These are phyloP conservation scores for Chaetura pelagica DNA, from an alignment of 2,113 vertebrate genomes.

Conservation along the genomic window DNA sequence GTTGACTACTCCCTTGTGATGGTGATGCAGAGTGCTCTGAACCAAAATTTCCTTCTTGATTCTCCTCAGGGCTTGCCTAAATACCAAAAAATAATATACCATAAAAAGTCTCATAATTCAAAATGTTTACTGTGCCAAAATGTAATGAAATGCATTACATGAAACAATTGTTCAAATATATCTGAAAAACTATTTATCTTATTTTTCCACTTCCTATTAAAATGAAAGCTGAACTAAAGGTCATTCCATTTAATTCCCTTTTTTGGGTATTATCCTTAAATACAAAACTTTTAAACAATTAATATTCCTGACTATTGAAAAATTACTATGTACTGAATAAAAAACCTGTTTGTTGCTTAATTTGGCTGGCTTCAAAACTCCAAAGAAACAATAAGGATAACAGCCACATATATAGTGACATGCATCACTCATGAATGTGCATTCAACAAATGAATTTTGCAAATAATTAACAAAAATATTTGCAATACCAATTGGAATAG, in stretches of 20 bases:
- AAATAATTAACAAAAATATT: background rate
- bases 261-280: background rate
- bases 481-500: background rate
- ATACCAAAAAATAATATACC: background rate
- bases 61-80: conserved; percentile 83
- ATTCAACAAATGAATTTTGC: background rate
- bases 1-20: conserved; percentile 88
- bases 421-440: background rate
- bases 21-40: conserved; percentile 87
- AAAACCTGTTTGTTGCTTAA: background rate
- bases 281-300: background rate
- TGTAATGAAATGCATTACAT: background rate
- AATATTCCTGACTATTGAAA: background rate
- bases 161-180: background rate
- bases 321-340: background rate
- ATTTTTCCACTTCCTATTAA: background rate
- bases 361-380: background rate
- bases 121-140: background rate
- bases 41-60: conserved; percentile 90
- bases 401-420: background rate
- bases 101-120: background rate
- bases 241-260: background rate
- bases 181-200: background rate
- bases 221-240: background rate
- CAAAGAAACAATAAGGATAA: background rate